Evolutionary conservation across 1,140 invertebrate species (phyloP), one percentile per base, ranked within the genome.

Genomic region (Solenopsis fugax): DNA sequence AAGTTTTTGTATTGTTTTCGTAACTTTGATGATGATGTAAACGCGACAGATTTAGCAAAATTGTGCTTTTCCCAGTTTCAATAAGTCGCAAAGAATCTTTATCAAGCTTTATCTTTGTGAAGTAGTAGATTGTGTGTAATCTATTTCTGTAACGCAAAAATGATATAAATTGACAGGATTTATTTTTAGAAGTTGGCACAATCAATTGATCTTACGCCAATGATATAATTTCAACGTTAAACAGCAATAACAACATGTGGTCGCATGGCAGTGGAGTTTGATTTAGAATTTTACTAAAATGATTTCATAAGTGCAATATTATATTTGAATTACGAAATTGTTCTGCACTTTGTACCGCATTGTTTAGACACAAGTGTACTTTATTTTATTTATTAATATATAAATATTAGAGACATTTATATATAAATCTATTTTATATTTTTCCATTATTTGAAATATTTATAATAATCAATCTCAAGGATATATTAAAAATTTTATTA

Each of bases 111-210:
- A 29, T 29, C 29, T 29, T 29, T 29, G 2, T 29, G 29, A 29
- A 29, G 29, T 29, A 29, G 29, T 29, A 29, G 7, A 48, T 21
- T 21, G 0, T 37, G 21, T 10, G 7, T 56, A 75, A 62, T 82
- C 41, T 64, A 21, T 29, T 82, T 69, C 12, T 71, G 18, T 65
- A 50, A 13, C 16, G 37, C 29, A 65, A 50, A 64, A 65, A 37
- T 76, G 2, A 62, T 60, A 48, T 2, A 82, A 72, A 72, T 82
- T 60, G 18, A 48, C 9, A 56, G 16, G 2, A 58, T 58, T 16
- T 72, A 72, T 82, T 82, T 72, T 72, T 60, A 48, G 18, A 73
- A 48, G 12, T 21, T 73, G n/a, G 10, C 24, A 52, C 18, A 71
- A 69, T 54, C 37, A 69, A 10, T 56, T 45, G 16, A 4, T 71